Percentiles rank a stretch among this genome's conserved stretches.
Conservation (phyloP, 2,113 vertebrate genomes). For the Dicrurus megarhynchus region DNA sequence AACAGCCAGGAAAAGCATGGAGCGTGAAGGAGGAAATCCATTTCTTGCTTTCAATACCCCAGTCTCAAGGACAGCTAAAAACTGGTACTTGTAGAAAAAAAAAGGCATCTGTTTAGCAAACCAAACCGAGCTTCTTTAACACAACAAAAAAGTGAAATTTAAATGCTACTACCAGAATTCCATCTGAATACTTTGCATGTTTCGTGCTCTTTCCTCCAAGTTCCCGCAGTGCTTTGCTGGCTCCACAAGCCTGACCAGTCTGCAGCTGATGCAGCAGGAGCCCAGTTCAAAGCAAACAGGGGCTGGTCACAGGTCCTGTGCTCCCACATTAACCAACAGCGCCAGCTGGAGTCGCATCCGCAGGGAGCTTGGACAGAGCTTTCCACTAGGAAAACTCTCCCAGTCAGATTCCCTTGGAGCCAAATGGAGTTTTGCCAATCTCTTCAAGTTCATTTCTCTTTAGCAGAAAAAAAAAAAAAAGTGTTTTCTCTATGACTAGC, state of each 20-base stretch:
- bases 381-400: rapidly evolving
- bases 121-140: not conserved
- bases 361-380: not conserved
- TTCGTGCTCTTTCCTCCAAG: not conserved
- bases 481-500: not conserved
- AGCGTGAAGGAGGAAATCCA: not conserved
- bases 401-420: not conserved
- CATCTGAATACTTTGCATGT: not conserved
- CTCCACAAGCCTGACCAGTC: not conserved
- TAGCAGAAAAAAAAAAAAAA: not conserved
- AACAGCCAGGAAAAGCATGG: not conserved
- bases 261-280: not conserved
- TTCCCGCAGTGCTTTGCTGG: not conserved
- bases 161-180: not conserved
- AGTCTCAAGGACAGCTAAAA: not conserved
- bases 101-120: not conserved
- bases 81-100: not conserved
- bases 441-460: not conserved
- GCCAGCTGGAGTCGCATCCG: constrained; percentile 9
- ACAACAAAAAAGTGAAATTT: not conserved
- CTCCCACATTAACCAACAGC: not conserved
- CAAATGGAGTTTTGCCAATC: not conserved
- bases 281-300: not conserved
- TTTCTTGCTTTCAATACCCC: not conserved
- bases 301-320: not conserved